Conservation (phyloP, 2,113 vertebrate species). For the Capreolus pygargus region DNA sequence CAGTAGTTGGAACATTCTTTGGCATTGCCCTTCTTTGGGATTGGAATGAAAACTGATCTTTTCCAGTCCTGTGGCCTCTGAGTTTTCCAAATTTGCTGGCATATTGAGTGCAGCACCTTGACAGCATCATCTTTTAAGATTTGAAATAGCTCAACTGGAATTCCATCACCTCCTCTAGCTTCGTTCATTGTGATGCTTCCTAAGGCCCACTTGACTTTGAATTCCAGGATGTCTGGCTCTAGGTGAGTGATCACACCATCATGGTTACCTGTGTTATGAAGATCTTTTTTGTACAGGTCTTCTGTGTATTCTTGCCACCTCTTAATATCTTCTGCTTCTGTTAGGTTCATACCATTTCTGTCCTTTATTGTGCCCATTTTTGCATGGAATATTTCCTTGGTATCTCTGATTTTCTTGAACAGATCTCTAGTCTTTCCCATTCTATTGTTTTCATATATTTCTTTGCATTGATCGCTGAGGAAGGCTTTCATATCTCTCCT, state of each 20-base stretch:
- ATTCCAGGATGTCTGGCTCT: neutral
- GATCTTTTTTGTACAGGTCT: neutral
- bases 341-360: neutral
- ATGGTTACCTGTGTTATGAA: neutral
- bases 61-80: neutral
- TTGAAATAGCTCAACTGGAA: neutral
- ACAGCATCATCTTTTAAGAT: neutral
- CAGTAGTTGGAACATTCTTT: too few relatives aligned
- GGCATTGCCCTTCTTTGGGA: neutral
- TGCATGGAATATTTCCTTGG: neutral
- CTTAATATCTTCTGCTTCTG: neutral
- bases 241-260: neutral
- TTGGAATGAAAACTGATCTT: neutral
- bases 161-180: neutral
- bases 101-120: neutral
- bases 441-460: neutral
- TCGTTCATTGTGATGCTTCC: neutral
- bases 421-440: neutral
- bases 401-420: neutral
- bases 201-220: neutral
- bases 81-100: neutral
- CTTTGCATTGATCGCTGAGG: neutral
- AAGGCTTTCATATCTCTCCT: neutral
- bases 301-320: neutral
- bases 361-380: neutral